phyloP scores from a whole-genome alignment of 2,888 invertebrate species.

The Parelbella ahira region DNA sequence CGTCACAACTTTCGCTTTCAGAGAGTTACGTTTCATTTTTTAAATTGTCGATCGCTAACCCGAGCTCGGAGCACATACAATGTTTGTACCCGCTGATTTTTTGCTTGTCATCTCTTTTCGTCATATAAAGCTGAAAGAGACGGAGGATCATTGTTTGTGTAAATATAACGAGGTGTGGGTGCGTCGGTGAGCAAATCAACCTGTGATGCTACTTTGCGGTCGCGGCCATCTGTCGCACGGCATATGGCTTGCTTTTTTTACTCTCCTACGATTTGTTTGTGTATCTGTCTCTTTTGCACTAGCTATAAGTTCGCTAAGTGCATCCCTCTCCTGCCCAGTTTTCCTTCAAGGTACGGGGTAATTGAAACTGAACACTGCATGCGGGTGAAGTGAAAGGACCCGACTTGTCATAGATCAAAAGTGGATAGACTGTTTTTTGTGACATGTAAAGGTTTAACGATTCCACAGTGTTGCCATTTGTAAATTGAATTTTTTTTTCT shows the following conservation, averaged over 20 bases:
- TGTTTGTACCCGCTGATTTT: conserved; percentile 2
- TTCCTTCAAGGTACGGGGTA: conserved; percentile 68
- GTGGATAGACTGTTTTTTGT: conserved; percentile 14
- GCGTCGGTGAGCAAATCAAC: conserved; percentile 46
- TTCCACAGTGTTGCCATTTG: not conserved
- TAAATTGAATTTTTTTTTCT: not conserved
- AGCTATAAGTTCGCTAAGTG: conserved; percentile 23
- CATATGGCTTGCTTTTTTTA: conserved; percentile 66
- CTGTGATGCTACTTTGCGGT: conserved; percentile 53
- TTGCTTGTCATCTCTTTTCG: too few species aligned
- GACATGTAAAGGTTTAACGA: not conserved
- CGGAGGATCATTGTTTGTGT: too few species aligned
- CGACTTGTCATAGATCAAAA: conserved; percentile 50
- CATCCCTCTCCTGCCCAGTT: conserved; percentile 49
- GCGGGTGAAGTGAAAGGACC: conserved; percentile 75
- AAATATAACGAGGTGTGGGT: conserved; percentile 17
- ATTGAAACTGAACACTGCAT: conserved; percentile 75
- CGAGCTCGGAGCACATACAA: conserved; percentile 1
- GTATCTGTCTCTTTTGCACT: conserved; percentile 39
- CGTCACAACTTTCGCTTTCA: conserved; percentile 16
- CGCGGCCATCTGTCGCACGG: conserved; percentile 66
- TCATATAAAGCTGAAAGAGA: too few species aligned
- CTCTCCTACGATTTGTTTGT: conserved; percentile 70
- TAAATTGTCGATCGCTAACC: conserved; percentile 2
- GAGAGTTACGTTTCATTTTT: not conserved